Base-by-base conservation (phyloP, 1,140 invertebrate genomes). In the Drosophila nannoptera region DNA sequence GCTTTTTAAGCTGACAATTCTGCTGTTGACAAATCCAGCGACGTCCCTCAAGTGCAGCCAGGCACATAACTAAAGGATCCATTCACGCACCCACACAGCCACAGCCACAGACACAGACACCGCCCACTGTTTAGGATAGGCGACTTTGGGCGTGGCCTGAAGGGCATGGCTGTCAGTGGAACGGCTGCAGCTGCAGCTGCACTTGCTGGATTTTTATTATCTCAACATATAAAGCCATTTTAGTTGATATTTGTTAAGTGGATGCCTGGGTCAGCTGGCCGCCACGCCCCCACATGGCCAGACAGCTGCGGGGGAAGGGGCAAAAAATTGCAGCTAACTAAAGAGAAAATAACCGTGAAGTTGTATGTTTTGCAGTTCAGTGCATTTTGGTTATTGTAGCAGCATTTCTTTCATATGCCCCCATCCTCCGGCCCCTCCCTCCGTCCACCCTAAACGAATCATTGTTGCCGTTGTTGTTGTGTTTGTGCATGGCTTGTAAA, bases 301-400 rank as follows among this genome's bases (percentile, higher is more conserved):
- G 2, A 5, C 16, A 31, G 8, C 12, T 48, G 7, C 5, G 22
- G 40, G 14, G 48, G 56, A 33, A 5, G 35, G 40, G 36, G 0
- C 2, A 65, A 65, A 74, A 69, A 67, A 75, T 76, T 72, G 62
- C 69, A 76, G 49, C 60, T 80, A 75, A 65, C 73, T 80, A 71
- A 76, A 83, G 77, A 84, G 67, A 84, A 80, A 84, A 84, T 70
- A 84, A 76, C 80, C 69, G 78, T 84, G 63, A 73, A 73, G 73
- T 73, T 69, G 52, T 75, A 75, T 63, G 69, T 77, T 77, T 73
- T 81, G 69, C 73, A 80, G 77, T 81, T 80, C 69, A 73, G 73
- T 80, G 77, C 73, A 73, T 69, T 81, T 80, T 42, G 69, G 69
- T 71, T 67, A 78, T 65, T 62, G 72, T 62, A 62, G 63, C 72